A percentile compares a stretch with the other conserved stretches of the same genome.
Conservation (phyloP, 64 coral and sea anemone genomes). For the Montipora foliosa region DNA sequence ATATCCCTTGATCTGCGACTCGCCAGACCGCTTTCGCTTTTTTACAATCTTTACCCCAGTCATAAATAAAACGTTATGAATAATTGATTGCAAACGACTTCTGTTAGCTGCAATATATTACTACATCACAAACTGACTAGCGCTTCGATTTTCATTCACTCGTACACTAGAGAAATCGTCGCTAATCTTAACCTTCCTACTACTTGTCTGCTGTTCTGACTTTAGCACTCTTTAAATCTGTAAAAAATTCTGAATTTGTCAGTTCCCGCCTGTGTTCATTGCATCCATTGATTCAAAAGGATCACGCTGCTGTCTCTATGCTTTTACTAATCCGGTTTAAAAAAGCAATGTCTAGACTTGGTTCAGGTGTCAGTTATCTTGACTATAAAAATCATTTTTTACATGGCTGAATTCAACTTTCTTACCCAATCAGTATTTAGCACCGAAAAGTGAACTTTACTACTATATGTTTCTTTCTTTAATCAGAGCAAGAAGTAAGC, state of each 20-base stretch:
- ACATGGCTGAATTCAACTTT: not conserved
- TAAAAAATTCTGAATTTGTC: conserved; percentile 7
- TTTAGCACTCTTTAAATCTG: conserved; percentile 22
- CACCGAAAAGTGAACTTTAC: not conserved
- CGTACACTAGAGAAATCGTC: not conserved
- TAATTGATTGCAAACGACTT: conserved; percentile 86
- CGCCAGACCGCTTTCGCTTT: conserved; percentile 37
- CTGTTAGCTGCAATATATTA: conserved; percentile 67
- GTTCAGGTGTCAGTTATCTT: conserved; percentile 17
- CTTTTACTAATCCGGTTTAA: conserved; percentile 30
- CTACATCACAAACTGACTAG: conserved; percentile 46
- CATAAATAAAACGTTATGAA: conserved; percentile 84
- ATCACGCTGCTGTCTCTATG: not conserved
- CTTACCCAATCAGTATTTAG: not conserved
- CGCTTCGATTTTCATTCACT: conserved; percentile 60
- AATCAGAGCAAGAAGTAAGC: conserved; percentile 51
- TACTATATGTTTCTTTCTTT: not conserved
- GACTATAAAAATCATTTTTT: conserved; percentile 44
- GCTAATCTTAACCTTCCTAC: not conserved
- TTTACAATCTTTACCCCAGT: conserved; percentile 52
- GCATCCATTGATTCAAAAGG: conserved; percentile 11
- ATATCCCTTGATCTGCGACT: not conserved
- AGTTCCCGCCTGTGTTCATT: not conserved
- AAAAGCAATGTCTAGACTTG: conserved; percentile 27
- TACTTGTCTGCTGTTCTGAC: not conserved